phyloP scores from a whole-genome alignment of 2,888 invertebrate species.

The Deilephila porcellus region DNA sequence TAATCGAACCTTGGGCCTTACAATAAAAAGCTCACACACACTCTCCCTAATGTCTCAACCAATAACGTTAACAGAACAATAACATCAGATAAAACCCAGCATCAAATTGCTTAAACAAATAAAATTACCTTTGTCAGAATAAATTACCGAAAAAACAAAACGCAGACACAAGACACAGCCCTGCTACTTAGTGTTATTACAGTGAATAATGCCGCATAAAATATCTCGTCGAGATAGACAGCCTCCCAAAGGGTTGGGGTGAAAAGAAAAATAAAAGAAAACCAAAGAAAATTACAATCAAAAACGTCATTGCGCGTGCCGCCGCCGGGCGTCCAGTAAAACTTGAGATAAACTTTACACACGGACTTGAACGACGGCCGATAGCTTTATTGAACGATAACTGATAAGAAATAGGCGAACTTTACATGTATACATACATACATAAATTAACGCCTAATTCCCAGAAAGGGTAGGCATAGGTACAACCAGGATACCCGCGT shows the following conservation, averaged over 20 bases:
- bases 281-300: conserved; percentile 47
- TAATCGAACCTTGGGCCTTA: no score
- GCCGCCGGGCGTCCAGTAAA: conserved; percentile 40
- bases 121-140: neutral
- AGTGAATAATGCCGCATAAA: conserved; percentile 16
- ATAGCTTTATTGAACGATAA: neutral
- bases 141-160: conserved; percentile 8
- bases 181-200: conserved; percentile 28
- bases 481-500: no score
- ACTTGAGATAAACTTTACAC: conserved; percentile 39
- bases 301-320: conserved; percentile 47
- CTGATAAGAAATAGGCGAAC: no score
- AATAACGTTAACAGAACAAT: no score
- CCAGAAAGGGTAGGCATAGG: no score
- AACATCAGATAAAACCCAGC: neutral
- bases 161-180: conserved; percentile 2
- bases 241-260: conserved; percentile 36
- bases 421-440: no score
- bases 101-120: neutral
- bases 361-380: conserved; percentile 20
- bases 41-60: no score
- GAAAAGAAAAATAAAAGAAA: conserved; percentile 33
- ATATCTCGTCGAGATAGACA: conserved; percentile 33
- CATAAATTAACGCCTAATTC: no score
- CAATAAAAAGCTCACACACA: no score